Percentiles rank a stretch among this genome's conserved stretches.
Evolutionary conservation across 1,140 invertebrate species (phyloP).

Genomic region (Arion vulgaris): DNA sequence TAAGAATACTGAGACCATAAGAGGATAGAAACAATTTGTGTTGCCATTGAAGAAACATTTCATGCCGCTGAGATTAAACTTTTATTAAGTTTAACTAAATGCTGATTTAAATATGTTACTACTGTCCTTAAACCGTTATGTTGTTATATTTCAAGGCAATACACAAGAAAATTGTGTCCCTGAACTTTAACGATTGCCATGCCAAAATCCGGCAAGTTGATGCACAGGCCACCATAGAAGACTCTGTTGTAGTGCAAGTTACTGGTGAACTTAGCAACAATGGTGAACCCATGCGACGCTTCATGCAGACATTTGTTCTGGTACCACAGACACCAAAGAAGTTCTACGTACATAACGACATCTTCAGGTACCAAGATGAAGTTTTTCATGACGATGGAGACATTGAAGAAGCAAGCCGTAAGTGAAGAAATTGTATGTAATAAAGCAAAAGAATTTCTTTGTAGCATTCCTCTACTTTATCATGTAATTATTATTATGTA

Average conservation of each 20-base stretch:
- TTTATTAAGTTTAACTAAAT: no score
- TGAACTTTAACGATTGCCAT: slow-evolving; percentile 97
- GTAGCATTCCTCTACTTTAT: no score
- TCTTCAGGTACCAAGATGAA: slow-evolving; percentile 96
- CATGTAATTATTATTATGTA: no score
- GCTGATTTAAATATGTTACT: no score
- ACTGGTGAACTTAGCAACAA: slow-evolving; percentile 96
- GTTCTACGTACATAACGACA: slow-evolving; percentile 98
- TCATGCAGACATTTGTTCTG: slow-evolving; percentile 97
- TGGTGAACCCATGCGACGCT: slow-evolving; percentile 94
- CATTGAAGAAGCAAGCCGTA: slow-evolving; percentile 75
- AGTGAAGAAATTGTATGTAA: slow-evolving; percentile 67
- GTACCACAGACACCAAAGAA: slow-evolving; percentile 95
- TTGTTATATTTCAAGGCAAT: slow-evolving; percentile 81
- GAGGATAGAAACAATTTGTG: no score
- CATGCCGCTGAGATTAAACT: no score
- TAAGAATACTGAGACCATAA: no score
- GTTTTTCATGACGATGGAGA: slow-evolving; percentile 86
- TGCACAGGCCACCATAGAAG: slow-evolving; percentile 90
- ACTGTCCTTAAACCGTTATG: no score
- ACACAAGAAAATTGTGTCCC: slow-evolving; percentile 93
- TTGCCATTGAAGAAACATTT: no score
- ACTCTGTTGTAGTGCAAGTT: slow-evolving; percentile 96
- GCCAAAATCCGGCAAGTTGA: slow-evolving; percentile 96
- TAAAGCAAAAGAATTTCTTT: not conserved